Percentiles rank a stretch among this genome's conserved stretches.
These are phyloP conservation scores for Grammomys surdaster DNA, from an alignment of 2,113 vertebrate genomes.

Conservation along the genomic window DNA sequence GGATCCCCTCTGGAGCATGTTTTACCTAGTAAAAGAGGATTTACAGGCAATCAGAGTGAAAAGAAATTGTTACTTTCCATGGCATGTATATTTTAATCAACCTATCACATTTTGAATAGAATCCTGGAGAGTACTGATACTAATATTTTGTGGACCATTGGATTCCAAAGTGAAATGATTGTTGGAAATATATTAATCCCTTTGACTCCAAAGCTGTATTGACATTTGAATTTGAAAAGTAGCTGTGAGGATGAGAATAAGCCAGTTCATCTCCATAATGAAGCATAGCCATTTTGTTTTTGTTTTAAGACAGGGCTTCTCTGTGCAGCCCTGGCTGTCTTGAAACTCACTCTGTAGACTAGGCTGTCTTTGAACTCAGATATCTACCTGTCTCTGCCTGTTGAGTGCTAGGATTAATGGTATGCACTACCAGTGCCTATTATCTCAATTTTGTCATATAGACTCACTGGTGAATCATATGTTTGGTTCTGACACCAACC, in stretches of 20 bases:
- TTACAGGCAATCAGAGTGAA: background rate
- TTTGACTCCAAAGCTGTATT: background rate
- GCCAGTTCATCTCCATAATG: slow-evolving; percentile 40
- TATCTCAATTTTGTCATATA: slow-evolving; percentile 36
- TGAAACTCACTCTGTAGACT: background rate
- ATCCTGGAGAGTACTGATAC: background rate
- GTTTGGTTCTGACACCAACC: slow-evolving; percentile 14
- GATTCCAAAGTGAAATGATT: background rate
- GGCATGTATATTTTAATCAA: background rate
- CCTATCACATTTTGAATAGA: background rate
- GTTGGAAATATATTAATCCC: background rate
- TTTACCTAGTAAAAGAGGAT: background rate
- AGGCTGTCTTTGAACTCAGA: background rate
- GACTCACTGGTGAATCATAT: slow-evolving; percentile 63
- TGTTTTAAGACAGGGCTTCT: background rate
- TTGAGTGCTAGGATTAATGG: background rate
- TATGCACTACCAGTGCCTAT: background rate
- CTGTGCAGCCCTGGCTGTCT: background rate
- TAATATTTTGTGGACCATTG: background rate
- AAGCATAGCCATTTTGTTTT: background rate
- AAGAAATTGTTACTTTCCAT: background rate
- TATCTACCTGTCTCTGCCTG: background rate
- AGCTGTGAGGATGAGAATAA: slow-evolving; percentile 26
- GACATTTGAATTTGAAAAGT: slow-evolving; percentile 66
- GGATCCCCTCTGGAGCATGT: too few relatives aligned